Conservation (phyloP, 2,113 vertebrate genomes). For the Helogale parvula region DNA sequence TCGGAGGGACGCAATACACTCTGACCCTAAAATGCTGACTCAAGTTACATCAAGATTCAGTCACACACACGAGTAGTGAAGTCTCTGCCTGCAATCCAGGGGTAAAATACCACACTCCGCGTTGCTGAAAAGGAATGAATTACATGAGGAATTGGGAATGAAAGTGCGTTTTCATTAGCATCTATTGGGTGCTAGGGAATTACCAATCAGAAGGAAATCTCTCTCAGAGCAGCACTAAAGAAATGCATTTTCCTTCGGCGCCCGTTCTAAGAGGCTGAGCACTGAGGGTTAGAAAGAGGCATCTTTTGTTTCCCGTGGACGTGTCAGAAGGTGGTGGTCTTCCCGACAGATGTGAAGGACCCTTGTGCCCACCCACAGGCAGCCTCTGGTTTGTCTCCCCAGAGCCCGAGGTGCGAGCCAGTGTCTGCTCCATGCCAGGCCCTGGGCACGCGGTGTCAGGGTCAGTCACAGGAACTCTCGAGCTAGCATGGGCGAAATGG, state of each 20-base stretch:
- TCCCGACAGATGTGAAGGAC: not conserved
- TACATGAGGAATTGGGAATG: not conserved
- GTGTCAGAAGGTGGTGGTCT: not conserved
- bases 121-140: not conserved
- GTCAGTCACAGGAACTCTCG: not conserved
- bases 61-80: fast-evolving
- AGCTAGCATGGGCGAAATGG: not conserved
- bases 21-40: not conserved
- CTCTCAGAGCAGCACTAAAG: not conserved
- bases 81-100: not conserved
- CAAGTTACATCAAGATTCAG: not conserved
- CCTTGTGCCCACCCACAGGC: not conserved
- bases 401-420: no score
- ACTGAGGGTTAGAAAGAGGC: fast-evolving
- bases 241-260: fast-evolving
- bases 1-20: not conserved
- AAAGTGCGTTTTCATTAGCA: not conserved
- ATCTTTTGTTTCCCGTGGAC: not conserved
- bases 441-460: fast-evolving
- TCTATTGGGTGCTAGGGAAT: not conserved
- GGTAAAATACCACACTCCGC: not conserved
- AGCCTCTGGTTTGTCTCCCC: not conserved
- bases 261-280: not conserved
- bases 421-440: not conserved
- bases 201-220: not conserved